Percentiles rank a stretch among this genome's conserved stretches.
Conservation (phyloP, 2,113 vertebrate species). For the Petroica traversi region DNA sequence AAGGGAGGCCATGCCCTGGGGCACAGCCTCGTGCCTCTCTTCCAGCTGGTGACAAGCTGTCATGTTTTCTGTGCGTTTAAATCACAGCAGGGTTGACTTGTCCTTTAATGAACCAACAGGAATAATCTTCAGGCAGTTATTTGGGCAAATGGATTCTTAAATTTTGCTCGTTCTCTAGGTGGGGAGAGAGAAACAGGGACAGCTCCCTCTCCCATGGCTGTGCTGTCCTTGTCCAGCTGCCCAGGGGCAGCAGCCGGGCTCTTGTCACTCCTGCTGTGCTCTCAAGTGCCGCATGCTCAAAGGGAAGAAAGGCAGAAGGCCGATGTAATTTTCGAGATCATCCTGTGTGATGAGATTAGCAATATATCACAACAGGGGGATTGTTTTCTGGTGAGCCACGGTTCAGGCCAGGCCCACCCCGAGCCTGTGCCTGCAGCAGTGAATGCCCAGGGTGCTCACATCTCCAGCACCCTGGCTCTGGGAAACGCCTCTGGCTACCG, state of each 20-base stretch:
- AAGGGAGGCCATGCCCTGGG: neutral
- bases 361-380: neutral
- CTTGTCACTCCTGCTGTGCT: rapidly evolving
- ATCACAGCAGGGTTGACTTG: neutral
- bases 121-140: neutral
- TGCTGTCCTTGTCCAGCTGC: neutral
- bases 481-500: neutral
- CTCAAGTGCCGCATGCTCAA: neutral
- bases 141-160: neutral
- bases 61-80: rapidly evolving
- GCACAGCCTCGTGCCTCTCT: neutral
- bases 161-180: neutral
- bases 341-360: conserved; percentile 30
- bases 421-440: neutral
- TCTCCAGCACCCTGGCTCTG: neutral
- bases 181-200: neutral
- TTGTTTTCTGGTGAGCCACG: neutral
- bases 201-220: rapidly evolving
- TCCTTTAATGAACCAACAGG: neutral
- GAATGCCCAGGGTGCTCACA: rapidly evolving
- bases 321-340: neutral
- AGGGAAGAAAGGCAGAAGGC: neutral
- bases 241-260: rapidly evolving
- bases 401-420: neutral
- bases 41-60: neutral